Conservation (phyloP, 2,888 invertebrate species). For the Eupelmus urozonus region DNA sequence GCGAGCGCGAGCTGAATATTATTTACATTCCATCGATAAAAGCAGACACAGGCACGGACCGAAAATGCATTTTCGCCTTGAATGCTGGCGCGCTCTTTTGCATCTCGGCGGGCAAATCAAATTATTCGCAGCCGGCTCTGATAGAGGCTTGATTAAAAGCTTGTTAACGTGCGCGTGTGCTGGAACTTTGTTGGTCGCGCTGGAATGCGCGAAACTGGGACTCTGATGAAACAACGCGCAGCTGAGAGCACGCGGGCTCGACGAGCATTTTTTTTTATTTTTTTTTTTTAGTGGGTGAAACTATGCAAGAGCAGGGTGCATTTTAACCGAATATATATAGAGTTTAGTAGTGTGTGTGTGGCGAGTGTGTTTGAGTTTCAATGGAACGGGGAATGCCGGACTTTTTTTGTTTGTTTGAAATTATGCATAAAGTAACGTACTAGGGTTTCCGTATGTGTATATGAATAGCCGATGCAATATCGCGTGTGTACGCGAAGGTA, state of each 20-base stretch:
- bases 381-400: too few relatives aligned
- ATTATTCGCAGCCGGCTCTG: slow-evolving; percentile 1
- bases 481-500: background rate
- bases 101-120: slow-evolving; percentile 34
- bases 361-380: too few relatives aligned
- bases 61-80: background rate
- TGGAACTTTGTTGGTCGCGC: slow-evolving; percentile 4
- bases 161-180: slow-evolving; percentile 10
- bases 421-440: background rate
- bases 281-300: too few relatives aligned
- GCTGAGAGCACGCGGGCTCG: background rate
- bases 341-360: too few relatives aligned
- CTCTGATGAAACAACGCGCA: slow-evolving; percentile 4
- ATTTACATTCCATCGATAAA: slow-evolving; percentile 44
- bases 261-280: background rate
- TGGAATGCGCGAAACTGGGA: background rate
- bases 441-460: background rate
- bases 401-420: background rate
- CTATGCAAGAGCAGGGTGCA: too few relatives aligned
- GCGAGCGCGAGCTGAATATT: slow-evolving; percentile 3
- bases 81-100: slow-evolving; percentile 17
- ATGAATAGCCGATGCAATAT: background rate
- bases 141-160: slow-evolving; percentile 32
- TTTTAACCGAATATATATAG: too few relatives aligned
- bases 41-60: background rate